These are phyloP conservation scores for Spodoptera frugiperda DNA, from an alignment of 1,140 invertebrate species.

Conservation along the genomic window DNA sequence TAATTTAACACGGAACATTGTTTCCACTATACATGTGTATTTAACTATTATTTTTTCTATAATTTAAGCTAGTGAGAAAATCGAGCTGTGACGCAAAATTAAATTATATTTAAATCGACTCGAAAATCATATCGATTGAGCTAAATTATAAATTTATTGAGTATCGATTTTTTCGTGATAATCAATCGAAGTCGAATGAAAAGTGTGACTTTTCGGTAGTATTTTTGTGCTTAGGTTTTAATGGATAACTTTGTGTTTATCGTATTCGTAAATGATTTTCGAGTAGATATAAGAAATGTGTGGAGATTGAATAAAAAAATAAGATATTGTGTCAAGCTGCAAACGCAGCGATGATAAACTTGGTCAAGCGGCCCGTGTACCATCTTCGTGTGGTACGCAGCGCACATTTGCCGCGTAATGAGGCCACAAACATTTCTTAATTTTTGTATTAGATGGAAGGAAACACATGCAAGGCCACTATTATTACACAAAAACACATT, in stretches of 20 bases:
- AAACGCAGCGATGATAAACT: neutral
- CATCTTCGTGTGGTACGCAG: neutral
- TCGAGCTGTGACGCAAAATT: slow-evolving; percentile 31
- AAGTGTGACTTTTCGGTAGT: slow-evolving; percentile 27
- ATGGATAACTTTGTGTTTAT: neutral
- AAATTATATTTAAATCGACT: slow-evolving; percentile 13
- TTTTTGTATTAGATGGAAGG: neutral
- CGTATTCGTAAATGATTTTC: slow-evolving; percentile 29
- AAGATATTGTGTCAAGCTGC: neutral
- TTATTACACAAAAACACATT: neutral
- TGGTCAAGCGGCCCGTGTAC: neutral
- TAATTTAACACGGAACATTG: neutral
- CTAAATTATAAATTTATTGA: slow-evolving; percentile 42
- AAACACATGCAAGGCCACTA: slow-evolving; percentile 1
- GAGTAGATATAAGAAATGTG: slow-evolving; percentile 15
- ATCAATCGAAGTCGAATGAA: neutral
- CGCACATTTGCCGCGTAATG: no score
- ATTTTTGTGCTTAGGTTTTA: slow-evolving; percentile 16
- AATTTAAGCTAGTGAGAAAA: slow-evolving; percentile 16
- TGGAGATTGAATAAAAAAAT: neutral
- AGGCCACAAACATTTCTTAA: neutral
- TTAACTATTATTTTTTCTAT: slow-evolving; percentile 8
- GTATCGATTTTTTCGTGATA: slow-evolving; percentile 21
- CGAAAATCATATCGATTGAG: slow-evolving; percentile 38
- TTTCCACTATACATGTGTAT: neutral